These are phyloP conservation scores for Phainopepla nitens DNA, from an alignment of 2,113 vertebrate genomes.

Conservation along the genomic window DNA sequence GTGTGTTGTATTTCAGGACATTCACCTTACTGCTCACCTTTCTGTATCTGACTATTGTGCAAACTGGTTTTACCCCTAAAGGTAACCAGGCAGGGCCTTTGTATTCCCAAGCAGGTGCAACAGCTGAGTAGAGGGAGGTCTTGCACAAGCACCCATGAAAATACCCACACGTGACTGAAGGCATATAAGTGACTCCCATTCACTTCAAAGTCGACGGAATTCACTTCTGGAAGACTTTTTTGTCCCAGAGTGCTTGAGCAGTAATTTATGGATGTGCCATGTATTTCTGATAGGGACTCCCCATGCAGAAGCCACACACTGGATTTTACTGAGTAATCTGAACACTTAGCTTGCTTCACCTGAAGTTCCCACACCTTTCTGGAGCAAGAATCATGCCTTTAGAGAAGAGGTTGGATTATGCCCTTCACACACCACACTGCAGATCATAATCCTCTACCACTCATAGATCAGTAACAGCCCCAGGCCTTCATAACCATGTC, in stretches of 20 bases:
- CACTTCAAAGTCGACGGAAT: background rate
- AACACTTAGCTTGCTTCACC: background rate
- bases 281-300: background rate
- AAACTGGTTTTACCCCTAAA: background rate
- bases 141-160: background rate
- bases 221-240: background rate
- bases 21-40: background rate
- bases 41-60: background rate
- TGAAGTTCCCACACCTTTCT: background rate
- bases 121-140: background rate
- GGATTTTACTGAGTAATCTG: background rate
- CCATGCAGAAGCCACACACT: background rate
- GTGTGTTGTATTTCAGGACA: background rate
- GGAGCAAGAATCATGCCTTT: background rate
- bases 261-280: background rate
- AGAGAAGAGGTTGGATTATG: background rate
- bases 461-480: background rate
- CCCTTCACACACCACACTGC: background rate
- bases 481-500: background rate
- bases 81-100: background rate
- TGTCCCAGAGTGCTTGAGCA: background rate
- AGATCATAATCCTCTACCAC: background rate
- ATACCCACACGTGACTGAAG: background rate
- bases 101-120: background rate
- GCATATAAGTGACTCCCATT: accelerated